Evolutionary conservation across 2,113 vertebrate genomes (phyloP).

Genomic region (Peromyscus leucopus): DNA sequence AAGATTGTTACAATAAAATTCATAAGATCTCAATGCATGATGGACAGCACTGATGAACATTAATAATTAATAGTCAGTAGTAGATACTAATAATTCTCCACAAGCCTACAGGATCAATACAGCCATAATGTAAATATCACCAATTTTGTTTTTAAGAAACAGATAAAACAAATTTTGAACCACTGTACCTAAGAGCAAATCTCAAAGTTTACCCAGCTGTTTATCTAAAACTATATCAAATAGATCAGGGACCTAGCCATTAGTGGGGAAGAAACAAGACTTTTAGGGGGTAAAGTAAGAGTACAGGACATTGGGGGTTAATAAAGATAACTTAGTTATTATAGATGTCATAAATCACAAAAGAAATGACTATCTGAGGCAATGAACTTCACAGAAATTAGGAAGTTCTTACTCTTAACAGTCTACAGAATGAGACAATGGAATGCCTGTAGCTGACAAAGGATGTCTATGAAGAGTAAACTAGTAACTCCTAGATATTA

Average conservation of each 20-base stretch:
- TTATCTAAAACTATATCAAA: not conserved
- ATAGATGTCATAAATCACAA: not conserved
- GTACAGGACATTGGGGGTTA: not conserved
- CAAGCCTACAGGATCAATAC: not conserved
- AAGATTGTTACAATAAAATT: not conserved
- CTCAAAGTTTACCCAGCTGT: not conserved
- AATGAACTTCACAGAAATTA: not conserved
- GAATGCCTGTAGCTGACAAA: not conserved
- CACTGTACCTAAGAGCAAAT: not conserved
- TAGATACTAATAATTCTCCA: not conserved
- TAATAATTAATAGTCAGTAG: not conserved
- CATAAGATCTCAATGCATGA: not conserved
- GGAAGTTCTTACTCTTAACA: not conserved
- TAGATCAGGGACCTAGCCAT: not conserved
- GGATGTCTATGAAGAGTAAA: not conserved
- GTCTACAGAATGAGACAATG: not conserved
- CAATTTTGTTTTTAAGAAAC: not conserved
- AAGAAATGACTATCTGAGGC: not conserved
- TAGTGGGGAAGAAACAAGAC: not conserved
- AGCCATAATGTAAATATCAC: not conserved
- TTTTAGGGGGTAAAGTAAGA: not conserved
- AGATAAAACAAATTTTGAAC: not conserved
- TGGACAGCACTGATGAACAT: not conserved
- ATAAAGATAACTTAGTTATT: not conserved
- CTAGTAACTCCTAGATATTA: not conserved